These are phyloP conservation scores for Neosilurus hyrtlii DNA, from an alignment of 2,797 vertebrate genomes.

Conservation along the genomic window DNA sequence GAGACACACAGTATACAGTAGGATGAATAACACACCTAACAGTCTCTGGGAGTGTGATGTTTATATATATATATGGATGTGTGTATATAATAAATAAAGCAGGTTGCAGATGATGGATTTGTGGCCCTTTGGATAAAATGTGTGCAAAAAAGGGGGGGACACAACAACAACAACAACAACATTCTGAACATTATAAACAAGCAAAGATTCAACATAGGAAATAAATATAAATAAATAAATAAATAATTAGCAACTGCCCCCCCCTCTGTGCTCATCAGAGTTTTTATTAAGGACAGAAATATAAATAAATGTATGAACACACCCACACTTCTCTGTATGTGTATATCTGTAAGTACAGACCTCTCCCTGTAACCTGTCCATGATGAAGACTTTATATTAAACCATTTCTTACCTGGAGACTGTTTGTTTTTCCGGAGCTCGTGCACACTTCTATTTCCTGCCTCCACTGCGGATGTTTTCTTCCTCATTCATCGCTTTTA, in stretches of 20 bases:
- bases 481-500: constrained; percentile 12
- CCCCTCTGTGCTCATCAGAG: background rate
- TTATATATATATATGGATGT: no score
- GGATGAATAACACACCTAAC: no score
- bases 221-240: background rate
- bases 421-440: background rate
- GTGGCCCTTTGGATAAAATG: no score
- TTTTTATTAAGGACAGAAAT: no score
- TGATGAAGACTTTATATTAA: background rate
- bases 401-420: constrained; percentile 1
- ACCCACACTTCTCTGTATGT: background rate
- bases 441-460: constrained; percentile 8
- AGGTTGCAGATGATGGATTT: no score
- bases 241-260: background rate
- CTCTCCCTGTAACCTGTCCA: background rate
- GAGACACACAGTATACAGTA: background rate
- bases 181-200: background rate
- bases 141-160: background rate
- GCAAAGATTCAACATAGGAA: background rate
- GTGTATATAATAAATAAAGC: no score
- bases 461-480: background rate
- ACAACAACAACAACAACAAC: background rate
- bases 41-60: no score
- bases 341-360: background rate
- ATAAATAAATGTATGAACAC: background rate